Evolutionary conservation across 2,113 vertebrate species (phyloP).

Genomic region (Chrysemys picta): DNA sequence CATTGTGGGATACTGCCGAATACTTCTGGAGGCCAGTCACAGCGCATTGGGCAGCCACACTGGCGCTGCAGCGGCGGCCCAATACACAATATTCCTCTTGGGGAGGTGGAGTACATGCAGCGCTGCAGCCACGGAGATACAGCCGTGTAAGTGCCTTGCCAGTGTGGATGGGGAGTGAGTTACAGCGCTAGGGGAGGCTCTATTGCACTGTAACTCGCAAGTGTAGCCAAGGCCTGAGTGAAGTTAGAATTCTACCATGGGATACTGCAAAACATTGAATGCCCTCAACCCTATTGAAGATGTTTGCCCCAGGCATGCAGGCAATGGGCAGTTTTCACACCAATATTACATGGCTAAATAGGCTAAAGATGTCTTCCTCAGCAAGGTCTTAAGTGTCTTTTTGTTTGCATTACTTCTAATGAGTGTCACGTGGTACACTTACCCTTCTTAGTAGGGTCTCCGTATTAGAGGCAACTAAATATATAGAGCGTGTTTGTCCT

Average conservation of each 20-base stretch:
- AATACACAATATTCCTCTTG: too few relatives aligned
- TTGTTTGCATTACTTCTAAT: neutral
- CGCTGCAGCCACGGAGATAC: too few relatives aligned
- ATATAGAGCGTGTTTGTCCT: neutral
- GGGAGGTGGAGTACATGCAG: too few relatives aligned
- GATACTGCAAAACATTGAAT: neutral
- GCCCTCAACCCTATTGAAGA: neutral
- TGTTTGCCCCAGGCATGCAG: neutral
- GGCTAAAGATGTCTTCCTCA: fast-evolving
- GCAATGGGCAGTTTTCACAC: neutral
- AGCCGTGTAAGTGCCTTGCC: too few relatives aligned
- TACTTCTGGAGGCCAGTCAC: too few relatives aligned
- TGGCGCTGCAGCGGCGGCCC: too few relatives aligned
- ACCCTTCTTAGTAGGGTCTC: neutral
- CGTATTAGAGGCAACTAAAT: neutral
- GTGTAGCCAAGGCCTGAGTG: neutral
- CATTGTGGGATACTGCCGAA: too few relatives aligned
- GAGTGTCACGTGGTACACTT: neutral
- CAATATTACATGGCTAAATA: neutral
- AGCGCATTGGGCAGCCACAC: too few relatives aligned
- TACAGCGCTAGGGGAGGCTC: too few relatives aligned
- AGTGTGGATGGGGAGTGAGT: too few relatives aligned
- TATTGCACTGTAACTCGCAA: too few relatives aligned
- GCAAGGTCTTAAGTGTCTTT: neutral
- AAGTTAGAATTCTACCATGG: neutral